phyloP scores from a whole-genome alignment of 2,797 vertebrate genomes.

The Emys orbicularis region DNA sequence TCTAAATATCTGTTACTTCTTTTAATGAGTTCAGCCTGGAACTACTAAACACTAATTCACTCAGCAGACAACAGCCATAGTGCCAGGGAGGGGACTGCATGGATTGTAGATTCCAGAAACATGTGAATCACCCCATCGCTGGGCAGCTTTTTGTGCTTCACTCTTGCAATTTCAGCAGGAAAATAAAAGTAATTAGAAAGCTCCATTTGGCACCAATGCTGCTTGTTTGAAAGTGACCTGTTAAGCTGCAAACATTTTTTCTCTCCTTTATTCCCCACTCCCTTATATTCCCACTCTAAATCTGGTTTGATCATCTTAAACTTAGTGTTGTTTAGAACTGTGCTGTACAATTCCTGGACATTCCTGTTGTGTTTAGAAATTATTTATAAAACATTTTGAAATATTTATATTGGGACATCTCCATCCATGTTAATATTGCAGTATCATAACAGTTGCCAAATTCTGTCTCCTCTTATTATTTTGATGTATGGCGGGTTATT shows the following conservation, averaged over 20 bases:
- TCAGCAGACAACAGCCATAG: slow-evolving; percentile 34
- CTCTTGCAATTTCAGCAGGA: slow-evolving; percentile 77
- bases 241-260: slow-evolving; percentile 44
- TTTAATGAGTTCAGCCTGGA: slow-evolving; percentile 24
- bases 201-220: slow-evolving; percentile 69
- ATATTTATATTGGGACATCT: slow-evolving; percentile 72
- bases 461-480: slow-evolving; percentile 67
- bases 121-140: slow-evolving; percentile 52
- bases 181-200: slow-evolving; percentile 73
- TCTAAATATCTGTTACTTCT: slow-evolving; percentile 24
- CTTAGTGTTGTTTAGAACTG: not conserved
- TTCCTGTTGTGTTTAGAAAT: slow-evolving; percentile 71
- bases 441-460: slow-evolving; percentile 43
- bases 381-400: slow-evolving; percentile 61
- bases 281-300: not conserved
- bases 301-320: slow-evolving; percentile 30
- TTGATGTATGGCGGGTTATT: slow-evolving; percentile 68
- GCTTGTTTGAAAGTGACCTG: slow-evolving; percentile 72
- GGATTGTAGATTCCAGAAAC: slow-evolving; percentile 76
- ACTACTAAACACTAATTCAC: slow-evolving; percentile 33
- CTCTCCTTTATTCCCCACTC: slow-evolving; percentile 7
- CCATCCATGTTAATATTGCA: slow-evolving; percentile 59
- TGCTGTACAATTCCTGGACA: slow-evolving; percentile 56
- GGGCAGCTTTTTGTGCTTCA: slow-evolving; percentile 71
- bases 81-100: slow-evolving; percentile 60